phyloP scores from a whole-genome alignment of 2,797 vertebrate species.

The Coracias cyanogaster region DNA sequence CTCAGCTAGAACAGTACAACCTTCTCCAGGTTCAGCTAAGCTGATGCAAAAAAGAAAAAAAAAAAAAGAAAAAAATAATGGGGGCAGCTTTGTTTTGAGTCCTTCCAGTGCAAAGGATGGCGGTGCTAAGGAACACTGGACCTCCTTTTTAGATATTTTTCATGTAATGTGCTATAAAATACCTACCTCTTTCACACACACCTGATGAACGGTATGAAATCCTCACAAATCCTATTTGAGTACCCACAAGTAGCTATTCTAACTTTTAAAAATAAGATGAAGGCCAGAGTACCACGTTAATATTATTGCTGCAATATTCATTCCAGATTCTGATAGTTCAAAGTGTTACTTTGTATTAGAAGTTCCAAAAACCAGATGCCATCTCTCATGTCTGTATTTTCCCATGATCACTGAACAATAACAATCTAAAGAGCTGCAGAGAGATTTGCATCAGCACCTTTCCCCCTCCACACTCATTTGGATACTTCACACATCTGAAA shows the following conservation, averaged over 20 bases:
- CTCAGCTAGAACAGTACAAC: background rate
- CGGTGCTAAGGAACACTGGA: background rate
- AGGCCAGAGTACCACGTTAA: background rate
- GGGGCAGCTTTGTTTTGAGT: background rate
- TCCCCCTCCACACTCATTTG: rapidly evolving
- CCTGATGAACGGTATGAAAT: background rate
- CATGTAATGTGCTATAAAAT: background rate
- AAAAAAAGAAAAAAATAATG: background rate
- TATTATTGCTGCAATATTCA: background rate
- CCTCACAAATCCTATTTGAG: background rate
- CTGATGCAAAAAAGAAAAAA: background rate
- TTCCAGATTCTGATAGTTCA: background rate
- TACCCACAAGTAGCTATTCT: background rate
- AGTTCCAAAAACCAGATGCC: background rate
- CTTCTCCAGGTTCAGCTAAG: background rate
- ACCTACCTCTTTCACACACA: background rate
- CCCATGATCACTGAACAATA: background rate
- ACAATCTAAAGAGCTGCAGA: background rate
- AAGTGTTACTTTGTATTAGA: background rate
- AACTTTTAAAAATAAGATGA: background rate
- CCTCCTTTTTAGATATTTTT: background rate
- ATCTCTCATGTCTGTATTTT: background rate
- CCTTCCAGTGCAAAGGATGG: background rate
- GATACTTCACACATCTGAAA: background rate
- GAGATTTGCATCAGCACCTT: background rate